phyloP scores from a whole-genome alignment of 2,113 vertebrate species.

The Scomber colias region DNA sequence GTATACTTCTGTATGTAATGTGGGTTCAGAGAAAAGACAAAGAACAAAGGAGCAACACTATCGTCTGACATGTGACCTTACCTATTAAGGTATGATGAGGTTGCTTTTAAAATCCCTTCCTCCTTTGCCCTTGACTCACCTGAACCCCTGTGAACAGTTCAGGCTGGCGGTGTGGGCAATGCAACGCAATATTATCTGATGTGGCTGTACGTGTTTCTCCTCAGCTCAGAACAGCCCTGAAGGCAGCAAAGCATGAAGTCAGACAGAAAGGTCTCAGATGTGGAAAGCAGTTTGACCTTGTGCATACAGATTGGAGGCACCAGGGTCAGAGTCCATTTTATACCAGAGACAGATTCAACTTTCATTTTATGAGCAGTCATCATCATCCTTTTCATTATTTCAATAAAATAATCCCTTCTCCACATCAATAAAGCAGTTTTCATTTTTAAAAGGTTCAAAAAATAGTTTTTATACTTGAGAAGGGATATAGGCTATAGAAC shows the following conservation, averaged over 20 bases:
- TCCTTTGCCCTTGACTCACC: constrained; percentile 15
- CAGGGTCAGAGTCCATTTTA: constrained; percentile 8
- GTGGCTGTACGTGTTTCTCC: constrained; percentile 48
- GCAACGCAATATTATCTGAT: constrained; percentile 60
- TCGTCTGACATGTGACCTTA: constrained; percentile 15
- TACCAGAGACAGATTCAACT: constrained; percentile 6
- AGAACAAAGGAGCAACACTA: constrained; percentile 25
- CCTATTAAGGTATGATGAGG: constrained; percentile 11
- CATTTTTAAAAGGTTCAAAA: constrained; percentile 16
- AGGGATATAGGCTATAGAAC: too few relatives aligned
- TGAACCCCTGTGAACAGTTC: constrained; percentile 35
- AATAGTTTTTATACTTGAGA: constrained; percentile 28
- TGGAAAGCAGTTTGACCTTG: constrained; percentile 64
- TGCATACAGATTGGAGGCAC: constrained; percentile 8
- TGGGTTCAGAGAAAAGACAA: constrained; percentile 29
- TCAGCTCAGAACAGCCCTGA: constrained; percentile 49
- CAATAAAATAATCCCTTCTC: constrained; percentile 5
- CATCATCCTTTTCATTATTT: constrained; percentile 2
- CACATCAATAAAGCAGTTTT: constrained; percentile 7
- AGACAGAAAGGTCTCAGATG: constrained; percentile 55
- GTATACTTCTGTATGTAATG: too few relatives aligned
- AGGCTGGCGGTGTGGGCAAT: constrained; percentile 18
- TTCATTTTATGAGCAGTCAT: constrained; percentile 11
- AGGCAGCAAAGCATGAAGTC: constrained; percentile 60
- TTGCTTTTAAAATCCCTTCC: constrained; percentile 10